A percentile compares a stretch with the other conserved stretches of the same genome.
Conservation (phyloP, 2,888 invertebrate species). For the Sycophila texana region DNA sequence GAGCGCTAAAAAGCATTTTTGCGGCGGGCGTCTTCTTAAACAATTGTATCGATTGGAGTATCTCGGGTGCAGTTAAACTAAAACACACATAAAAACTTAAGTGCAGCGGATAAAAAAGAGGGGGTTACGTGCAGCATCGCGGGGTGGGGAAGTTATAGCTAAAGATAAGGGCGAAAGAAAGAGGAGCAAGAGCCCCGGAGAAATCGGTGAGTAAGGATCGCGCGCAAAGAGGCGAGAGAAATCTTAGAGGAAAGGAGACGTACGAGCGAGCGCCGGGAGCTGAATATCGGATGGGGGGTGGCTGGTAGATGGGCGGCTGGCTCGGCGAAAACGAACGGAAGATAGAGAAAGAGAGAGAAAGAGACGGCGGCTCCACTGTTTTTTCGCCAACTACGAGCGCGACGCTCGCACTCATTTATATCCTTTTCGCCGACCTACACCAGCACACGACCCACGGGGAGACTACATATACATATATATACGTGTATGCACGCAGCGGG, state of each 20-base stretch:
- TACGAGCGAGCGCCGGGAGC: conserved; percentile 60
- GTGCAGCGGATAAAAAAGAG: background rate
- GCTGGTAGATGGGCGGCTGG: conserved; percentile 42
- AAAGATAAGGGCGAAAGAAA: background rate
- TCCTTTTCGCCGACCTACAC: conserved; percentile 17
- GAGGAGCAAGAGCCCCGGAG: conserved; percentile 5
- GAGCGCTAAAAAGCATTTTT: too few relatives aligned
- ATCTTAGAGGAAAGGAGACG: conserved; percentile 53
- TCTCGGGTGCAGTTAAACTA: too few relatives aligned
- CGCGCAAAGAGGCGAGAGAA: background rate
- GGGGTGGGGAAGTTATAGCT: background rate
- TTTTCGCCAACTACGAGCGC: conserved; percentile 15
- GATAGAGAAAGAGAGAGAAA: conserved; percentile 57
- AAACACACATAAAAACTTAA: too few relatives aligned
- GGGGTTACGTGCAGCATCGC: background rate
- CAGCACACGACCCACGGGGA: background rate
- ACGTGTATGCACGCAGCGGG: background rate
- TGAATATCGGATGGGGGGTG: conserved; percentile 65
- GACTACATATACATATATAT: conserved; percentile 7
- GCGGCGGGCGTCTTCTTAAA: too few relatives aligned
- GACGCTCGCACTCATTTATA: conserved; percentile 54
- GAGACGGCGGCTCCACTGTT: conserved; percentile 57
- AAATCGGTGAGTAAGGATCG: conserved; percentile 21
- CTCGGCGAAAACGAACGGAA: conserved; percentile 46
- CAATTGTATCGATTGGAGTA: too few relatives aligned